These are phyloP conservation scores for Drosophila pegasa DNA, from an alignment of 2,888 invertebrate species.

Conservation along the genomic window DNA sequence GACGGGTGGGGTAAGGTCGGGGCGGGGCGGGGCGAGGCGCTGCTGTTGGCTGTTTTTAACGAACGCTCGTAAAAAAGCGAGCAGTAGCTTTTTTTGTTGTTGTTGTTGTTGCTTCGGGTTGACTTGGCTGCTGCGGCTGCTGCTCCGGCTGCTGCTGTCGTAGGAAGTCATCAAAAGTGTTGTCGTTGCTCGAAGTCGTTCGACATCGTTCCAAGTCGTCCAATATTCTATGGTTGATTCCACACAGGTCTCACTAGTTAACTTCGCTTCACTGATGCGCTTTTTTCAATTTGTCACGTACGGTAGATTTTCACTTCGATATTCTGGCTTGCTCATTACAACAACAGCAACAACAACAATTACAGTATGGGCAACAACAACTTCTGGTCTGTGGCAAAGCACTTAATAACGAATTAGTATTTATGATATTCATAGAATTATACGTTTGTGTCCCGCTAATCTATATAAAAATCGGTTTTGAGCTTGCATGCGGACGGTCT, in stretches of 20 bases:
- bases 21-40: background rate
- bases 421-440: conserved; percentile 78
- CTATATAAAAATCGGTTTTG: conserved; percentile 50
- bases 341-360: background rate
- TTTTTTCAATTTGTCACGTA: conserved; percentile 84
- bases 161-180: conserved; percentile 71
- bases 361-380: too few species aligned
- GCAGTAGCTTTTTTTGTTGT: conserved; percentile 45
- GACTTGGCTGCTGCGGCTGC: conserved; percentile 18
- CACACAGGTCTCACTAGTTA: conserved; percentile 80
- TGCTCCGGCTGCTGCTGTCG: conserved; percentile 27
- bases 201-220: conserved; percentile 57
- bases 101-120: conserved; percentile 26
- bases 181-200: conserved; percentile 40
- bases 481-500: conserved; percentile 66
- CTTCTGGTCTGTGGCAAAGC: conserved; percentile 3
- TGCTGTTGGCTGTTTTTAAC: conserved; percentile 44
- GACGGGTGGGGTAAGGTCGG: background rate
- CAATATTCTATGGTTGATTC: conserved; percentile 78
- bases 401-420: conserved; percentile 68
- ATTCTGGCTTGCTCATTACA: conserved; percentile 58
- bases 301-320: conserved; percentile 65
- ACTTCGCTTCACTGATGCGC: conserved; percentile 81
- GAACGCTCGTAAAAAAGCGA: conserved; percentile 69
- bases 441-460: conserved; percentile 60